Percentiles rank a stretch among this genome's conserved stretches.
Conservation (phyloP, 2,888 invertebrate genomes). For the Dicyrtoma fusca region DNA sequence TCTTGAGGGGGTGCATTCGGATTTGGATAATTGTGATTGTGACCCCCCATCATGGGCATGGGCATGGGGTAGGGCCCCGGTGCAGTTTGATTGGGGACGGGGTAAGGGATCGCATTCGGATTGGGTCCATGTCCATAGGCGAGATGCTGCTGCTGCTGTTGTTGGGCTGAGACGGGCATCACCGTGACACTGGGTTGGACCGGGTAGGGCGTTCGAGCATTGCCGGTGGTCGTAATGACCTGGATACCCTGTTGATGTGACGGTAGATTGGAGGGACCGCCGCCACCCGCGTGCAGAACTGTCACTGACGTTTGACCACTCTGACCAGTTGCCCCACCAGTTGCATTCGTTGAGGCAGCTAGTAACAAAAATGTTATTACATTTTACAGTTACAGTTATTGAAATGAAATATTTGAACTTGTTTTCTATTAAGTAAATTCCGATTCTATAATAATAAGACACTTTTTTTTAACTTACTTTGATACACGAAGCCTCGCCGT, state of each 20-base stretch:
- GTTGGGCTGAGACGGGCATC: slow-evolving; percentile 38
- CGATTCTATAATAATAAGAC: too few species aligned
- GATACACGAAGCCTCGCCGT: slow-evolving; percentile 46
- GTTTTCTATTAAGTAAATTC: too few species aligned
- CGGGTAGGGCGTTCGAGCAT: slow-evolving; percentile 45
- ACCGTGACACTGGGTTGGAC: slow-evolving; percentile 49
- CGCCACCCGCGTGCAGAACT: slow-evolving; percentile 36
- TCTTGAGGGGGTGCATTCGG: background rate
- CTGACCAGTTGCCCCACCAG: background rate
- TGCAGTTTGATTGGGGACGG: slow-evolving; percentile 2
- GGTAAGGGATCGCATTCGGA: background rate
- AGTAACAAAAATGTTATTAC: too few species aligned
- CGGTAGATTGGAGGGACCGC: slow-evolving; percentile 34
- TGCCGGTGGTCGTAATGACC: slow-evolving; percentile 28
- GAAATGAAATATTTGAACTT: slow-evolving; percentile 9
- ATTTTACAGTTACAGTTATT: too few species aligned
- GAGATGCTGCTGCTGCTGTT: slow-evolving; percentile 5
- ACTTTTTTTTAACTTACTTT: slow-evolving; percentile 44
- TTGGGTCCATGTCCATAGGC: background rate
- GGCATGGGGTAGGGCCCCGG: background rate
- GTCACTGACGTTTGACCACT: slow-evolving; percentile 18
- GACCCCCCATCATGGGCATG: background rate
- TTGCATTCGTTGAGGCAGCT: slow-evolving; percentile 20
- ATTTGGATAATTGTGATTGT: background rate
- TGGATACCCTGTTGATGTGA: slow-evolving; percentile 15